Conservation (phyloP, 2,888 invertebrate genomes). For the Rotaria socialis region DNA sequence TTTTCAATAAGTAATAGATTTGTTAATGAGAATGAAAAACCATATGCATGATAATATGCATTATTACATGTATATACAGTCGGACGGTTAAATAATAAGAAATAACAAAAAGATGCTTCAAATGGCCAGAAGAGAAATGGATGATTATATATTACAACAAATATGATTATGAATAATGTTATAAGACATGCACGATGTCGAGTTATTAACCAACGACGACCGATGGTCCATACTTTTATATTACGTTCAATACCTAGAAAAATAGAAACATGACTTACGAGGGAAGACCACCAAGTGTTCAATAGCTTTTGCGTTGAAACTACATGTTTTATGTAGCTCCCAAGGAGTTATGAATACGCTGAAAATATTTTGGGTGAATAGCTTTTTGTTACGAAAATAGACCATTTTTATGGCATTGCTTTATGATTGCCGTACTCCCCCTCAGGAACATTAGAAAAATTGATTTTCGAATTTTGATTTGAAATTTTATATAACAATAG, state of each 20-base stretch:
- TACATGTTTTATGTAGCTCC: too few relatives aligned
- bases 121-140: not conserved
- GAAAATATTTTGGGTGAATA: too few relatives aligned
- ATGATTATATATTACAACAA: not conserved
- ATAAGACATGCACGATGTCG: not conserved
- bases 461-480: too few relatives aligned
- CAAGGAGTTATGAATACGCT: too few relatives aligned
- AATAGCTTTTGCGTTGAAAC: too few relatives aligned
- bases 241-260: not conserved
- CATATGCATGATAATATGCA: not conserved
- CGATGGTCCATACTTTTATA: not conserved
- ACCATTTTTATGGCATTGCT: too few relatives aligned
- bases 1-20: not conserved
- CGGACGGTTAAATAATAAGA: not conserved
- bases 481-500: too few relatives aligned
- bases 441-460: too few relatives aligned
- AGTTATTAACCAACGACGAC: not conserved
- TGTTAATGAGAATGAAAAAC: not conserved
- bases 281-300: too few relatives aligned
- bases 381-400: too few relatives aligned
- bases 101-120: not conserved
- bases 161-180: not conserved
- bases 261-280: not conserved
- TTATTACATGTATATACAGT: not conserved
- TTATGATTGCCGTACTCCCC: too few relatives aligned